Percentiles rank a stretch among this genome's conserved stretches.
phyloP scores from a whole-genome alignment of 2,888 invertebrate genomes.

The Agrotis puta region DNA sequence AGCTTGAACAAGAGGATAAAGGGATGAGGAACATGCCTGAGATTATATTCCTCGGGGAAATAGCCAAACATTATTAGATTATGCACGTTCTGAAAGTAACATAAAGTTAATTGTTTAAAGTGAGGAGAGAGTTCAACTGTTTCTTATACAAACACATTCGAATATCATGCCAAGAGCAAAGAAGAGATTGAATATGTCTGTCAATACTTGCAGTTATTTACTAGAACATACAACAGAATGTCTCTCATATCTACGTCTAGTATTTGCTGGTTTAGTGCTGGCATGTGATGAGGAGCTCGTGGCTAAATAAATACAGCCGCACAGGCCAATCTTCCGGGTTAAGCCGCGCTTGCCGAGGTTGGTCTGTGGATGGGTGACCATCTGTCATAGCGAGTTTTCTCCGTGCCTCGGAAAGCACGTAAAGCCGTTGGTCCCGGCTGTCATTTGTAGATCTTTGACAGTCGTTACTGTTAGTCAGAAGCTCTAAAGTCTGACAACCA shows the following conservation, averaged over 20 bases:
- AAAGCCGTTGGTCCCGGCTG: no score
- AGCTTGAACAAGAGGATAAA: slow-evolving; percentile 39
- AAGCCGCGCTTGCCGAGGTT: no score
- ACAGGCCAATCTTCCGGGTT: no score
- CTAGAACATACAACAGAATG: slow-evolving; percentile 41
- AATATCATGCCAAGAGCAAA: slow-evolving; percentile 25
- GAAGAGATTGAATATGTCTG: slow-evolving; percentile 46
- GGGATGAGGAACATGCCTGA: slow-evolving; percentile 23
- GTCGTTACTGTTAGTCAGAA: no score
- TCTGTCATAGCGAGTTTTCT: no score
- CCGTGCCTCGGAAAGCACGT: no score
- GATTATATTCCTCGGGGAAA: slow-evolving; percentile 20
- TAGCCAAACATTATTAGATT: slow-evolving; percentile 1
- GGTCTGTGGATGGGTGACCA: no score
- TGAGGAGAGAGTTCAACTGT: slow-evolving; percentile 3
- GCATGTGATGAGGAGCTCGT: slow-evolving; percentile 45
- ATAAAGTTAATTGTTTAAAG: slow-evolving; percentile 20
- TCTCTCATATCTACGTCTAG: slow-evolving; percentile 41
- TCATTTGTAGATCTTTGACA: no score
- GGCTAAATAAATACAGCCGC: no score
- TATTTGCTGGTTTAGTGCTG: slow-evolving; percentile 38
- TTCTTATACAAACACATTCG: slow-evolving; percentile 38
- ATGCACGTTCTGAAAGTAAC: slow-evolving; percentile 11
- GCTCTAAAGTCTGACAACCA: no score
- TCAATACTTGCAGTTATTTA: slow-evolving; percentile 54